These are phyloP conservation scores for Silurus aristotelis DNA, from an alignment of 2,797 vertebrate genomes.

Conservation along the genomic window DNA sequence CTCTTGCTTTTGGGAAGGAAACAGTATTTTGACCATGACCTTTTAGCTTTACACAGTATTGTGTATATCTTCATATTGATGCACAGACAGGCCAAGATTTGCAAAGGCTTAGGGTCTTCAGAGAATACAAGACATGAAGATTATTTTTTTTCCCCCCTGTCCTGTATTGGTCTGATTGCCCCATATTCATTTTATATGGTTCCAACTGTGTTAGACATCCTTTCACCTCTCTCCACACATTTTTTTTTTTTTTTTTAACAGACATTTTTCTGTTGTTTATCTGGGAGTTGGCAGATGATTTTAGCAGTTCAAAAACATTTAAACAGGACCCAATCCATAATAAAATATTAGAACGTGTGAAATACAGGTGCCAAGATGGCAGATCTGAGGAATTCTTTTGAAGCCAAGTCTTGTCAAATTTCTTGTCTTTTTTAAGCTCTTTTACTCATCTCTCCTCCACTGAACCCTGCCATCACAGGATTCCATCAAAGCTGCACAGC, in stretches of 20 bases:
- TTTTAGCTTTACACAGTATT: neutral
- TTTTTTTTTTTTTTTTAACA: neutral
- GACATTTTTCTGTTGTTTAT: neutral
- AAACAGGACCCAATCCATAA: neutral
- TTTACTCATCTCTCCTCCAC: constrained; percentile 16
- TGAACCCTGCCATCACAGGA: constrained; percentile 36
- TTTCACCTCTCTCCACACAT: constrained; percentile 3
- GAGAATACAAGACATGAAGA: constrained; percentile 26
- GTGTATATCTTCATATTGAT: constrained; percentile 1
- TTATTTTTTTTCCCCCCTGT: constrained; percentile 42
- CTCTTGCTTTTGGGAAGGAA: neutral
- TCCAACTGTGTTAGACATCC: constrained; percentile 12
- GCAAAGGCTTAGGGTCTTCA: constrained; percentile 25
- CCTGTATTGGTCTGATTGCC: neutral
- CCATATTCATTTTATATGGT: neutral
- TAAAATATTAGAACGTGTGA: constrained; percentile 16
- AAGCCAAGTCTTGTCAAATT: constrained; percentile 31
- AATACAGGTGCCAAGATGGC: constrained; percentile 28
- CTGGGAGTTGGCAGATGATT: neutral
- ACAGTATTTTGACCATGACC: neutral
- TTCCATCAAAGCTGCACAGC: constrained; percentile 34
- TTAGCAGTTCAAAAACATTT: neutral
- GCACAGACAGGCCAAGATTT: neutral
- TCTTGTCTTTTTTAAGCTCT: constrained; percentile 26
- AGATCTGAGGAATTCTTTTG: constrained; percentile 50